Percentiles rank a stretch among this genome's conserved stretches.
Conservation (phyloP, 1,140 invertebrate genomes). For the Tribolium madens region DNA sequence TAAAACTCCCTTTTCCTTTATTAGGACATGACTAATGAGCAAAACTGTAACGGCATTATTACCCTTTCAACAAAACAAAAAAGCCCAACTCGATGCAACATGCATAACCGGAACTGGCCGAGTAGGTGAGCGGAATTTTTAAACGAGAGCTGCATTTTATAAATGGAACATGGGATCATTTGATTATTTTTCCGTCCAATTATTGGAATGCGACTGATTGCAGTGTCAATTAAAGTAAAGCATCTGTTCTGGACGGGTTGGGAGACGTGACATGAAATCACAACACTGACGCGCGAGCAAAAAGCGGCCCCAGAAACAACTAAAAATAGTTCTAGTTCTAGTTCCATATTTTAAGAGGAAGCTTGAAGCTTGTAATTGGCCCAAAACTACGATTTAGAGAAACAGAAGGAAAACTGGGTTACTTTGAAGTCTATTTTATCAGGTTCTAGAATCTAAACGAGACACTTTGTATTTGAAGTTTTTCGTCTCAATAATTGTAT, state of each 20-base stretch:
- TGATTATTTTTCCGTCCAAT: conserved; percentile 34
- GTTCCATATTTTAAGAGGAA: too few species aligned
- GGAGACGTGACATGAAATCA: conserved; percentile 25
- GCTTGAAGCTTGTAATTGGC: too few species aligned
- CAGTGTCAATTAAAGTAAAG: conserved; percentile 27
- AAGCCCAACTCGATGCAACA: background rate
- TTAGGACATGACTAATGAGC: conserved; percentile 12
- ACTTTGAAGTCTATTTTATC: too few species aligned
- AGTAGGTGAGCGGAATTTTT: conserved; percentile 14
- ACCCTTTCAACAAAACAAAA: background rate
- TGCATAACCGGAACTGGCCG: conserved; percentile 16
- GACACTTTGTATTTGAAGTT: too few species aligned
- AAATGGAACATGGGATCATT: conserved; percentile 20
- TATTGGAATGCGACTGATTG: conserved; percentile 33
- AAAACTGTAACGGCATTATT: conserved; percentile 10
- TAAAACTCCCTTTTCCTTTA: background rate
- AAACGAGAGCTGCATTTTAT: conserved; percentile 10
- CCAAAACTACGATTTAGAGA: too few species aligned
- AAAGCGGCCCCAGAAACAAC: too few species aligned
- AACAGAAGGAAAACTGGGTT: too few species aligned
- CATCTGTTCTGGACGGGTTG: conserved; percentile 29
- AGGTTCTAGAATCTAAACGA: too few species aligned
- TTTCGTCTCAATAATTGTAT: too few species aligned
- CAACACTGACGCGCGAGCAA: background rate
- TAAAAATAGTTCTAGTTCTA: too few species aligned